Evolutionary conservation across 2,888 invertebrate species (phyloP).

Genomic region (Autographa pulchrina): DNA sequence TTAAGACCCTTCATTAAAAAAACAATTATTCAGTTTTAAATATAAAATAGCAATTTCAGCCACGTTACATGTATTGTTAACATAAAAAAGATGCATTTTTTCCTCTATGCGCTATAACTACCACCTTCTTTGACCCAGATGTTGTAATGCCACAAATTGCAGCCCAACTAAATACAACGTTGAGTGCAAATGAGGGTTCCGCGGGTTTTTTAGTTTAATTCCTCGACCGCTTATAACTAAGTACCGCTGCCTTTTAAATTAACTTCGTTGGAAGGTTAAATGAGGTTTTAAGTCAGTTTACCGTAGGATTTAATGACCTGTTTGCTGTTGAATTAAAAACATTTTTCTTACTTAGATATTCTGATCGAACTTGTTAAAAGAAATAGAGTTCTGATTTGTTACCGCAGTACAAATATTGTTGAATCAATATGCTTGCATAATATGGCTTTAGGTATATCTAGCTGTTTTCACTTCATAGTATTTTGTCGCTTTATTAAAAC

Average conservation of each 20-base stretch:
- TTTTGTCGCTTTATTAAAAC: no score
- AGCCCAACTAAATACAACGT: slow-evolving; percentile 33
- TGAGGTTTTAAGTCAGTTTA: background rate
- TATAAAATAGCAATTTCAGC: no score
- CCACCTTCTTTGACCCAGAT: slow-evolving; percentile 61
- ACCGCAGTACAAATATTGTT: no score
- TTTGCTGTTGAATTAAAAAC: background rate
- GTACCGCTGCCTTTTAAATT: background rate
- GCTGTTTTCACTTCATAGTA: no score
- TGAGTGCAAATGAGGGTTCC: slow-evolving; percentile 37
- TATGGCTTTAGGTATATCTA: no score
- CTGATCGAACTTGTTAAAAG: no score
- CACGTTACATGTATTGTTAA: slow-evolving; percentile 24
- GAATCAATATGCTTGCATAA: no score
- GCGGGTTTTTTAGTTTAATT: slow-evolving; percentile 9
- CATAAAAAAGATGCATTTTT: slow-evolving; percentile 41
- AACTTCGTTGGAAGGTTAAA: background rate
- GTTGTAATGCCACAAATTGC: slow-evolving; percentile 60
- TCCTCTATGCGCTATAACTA: slow-evolving; percentile 44
- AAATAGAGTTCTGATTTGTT: no score
- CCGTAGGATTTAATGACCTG: background rate
- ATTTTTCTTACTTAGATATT: no score
- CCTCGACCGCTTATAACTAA: background rate
- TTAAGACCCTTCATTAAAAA: no score
- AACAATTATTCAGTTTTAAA: no score